These are phyloP conservation scores for Melanaphis sacchari DNA, from an alignment of 1,140 invertebrate genomes.

Conservation along the genomic window DNA sequence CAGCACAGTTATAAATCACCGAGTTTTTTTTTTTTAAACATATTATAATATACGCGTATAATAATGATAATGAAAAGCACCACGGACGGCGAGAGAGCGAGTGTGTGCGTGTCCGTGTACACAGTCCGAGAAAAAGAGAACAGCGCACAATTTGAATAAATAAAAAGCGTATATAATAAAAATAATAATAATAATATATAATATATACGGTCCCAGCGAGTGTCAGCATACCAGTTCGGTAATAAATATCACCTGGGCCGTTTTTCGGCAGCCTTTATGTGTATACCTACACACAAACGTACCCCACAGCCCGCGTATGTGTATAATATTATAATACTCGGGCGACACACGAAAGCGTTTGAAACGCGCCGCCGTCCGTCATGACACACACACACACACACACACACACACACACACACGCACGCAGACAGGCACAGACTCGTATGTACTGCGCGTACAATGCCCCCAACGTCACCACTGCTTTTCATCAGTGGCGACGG, in stretches of 20 bases:
- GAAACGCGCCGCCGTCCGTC: constrained; percentile 31
- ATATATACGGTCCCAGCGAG: constrained; percentile 32
- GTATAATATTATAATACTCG: constrained; percentile 3
- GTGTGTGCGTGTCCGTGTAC: constrained; percentile 5
- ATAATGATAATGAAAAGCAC: constrained; percentile 23
- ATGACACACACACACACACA: neutral
- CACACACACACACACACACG: neutral
- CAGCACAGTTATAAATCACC: constrained; percentile 42
- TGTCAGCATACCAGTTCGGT: constrained; percentile 51
- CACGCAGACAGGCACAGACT: neutral
- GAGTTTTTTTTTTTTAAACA: neutral
- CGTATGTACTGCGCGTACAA: neutral
- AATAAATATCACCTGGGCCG: constrained; percentile 49
- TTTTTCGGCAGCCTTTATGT: constrained; percentile 42
- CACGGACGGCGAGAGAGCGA: neutral
- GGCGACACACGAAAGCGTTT: constrained; percentile 34
- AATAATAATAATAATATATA: constrained; percentile 22
- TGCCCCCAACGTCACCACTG: neutral
- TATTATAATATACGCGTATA: neutral
- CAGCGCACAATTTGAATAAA: constrained; percentile 48
- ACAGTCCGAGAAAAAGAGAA: constrained; percentile 33
- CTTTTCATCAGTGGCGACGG: neutral
- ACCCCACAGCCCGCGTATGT: neutral
- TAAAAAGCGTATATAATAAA: constrained; percentile 13
- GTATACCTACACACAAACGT: neutral